phyloP scores from a whole-genome alignment of 2,888 invertebrate species.

The Mesorhabditis spiculigera region DNA sequence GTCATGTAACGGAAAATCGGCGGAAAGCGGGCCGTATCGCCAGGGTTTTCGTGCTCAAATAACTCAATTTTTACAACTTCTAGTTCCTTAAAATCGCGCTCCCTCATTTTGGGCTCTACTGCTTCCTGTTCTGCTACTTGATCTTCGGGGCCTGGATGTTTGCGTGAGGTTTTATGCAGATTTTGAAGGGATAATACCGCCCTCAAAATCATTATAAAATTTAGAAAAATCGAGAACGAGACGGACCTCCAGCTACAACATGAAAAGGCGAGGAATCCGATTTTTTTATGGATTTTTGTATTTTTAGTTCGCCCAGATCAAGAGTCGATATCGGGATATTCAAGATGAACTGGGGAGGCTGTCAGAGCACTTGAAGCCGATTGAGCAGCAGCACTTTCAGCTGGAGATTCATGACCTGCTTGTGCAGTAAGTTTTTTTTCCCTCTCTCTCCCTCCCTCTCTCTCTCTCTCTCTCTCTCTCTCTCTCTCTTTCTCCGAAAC shows the following conservation, averaged over 20 bases:
- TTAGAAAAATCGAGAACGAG: not conserved
- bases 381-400: not conserved
- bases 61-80: not conserved
- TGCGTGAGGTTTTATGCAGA: slow-evolving; percentile 39
- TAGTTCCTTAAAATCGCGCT: slow-evolving; percentile 52
- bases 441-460: too few species aligned
- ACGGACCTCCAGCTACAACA: slow-evolving; percentile 2
- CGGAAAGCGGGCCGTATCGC: too few species aligned
- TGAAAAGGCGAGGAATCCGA: not conserved
- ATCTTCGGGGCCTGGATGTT: slow-evolving; percentile 49
- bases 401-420: slow-evolving; percentile 1
- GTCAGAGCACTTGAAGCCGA: not conserved
- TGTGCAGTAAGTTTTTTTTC: not conserved
- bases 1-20: too few species aligned
- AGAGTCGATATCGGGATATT: slow-evolving; percentile 1
- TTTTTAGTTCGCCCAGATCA: slow-evolving; percentile 1
- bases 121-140: slow-evolving; percentile 48
- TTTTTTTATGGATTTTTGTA: not conserved
- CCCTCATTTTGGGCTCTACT: slow-evolving; percentile 50
- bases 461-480: too few species aligned
- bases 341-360: not conserved
- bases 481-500: too few species aligned
- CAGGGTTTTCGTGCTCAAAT: too few species aligned
- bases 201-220: not conserved
- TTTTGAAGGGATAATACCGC: slow-evolving; percentile 40